These are phyloP conservation scores for Irena cyanogastra DNA, from an alignment of 2,113 vertebrate species.

Conservation along the genomic window DNA sequence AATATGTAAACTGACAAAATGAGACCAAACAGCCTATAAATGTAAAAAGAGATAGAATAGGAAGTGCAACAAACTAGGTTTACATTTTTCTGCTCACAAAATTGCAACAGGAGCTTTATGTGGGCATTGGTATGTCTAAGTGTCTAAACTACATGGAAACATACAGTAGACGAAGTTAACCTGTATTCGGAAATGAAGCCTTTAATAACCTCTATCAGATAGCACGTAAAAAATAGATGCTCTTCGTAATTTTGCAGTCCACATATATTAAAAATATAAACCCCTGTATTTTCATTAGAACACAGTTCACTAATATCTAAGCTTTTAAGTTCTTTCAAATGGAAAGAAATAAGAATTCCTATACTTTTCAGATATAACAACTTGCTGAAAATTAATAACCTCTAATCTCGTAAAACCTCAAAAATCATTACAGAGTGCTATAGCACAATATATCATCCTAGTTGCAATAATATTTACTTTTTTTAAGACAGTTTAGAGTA, in stretches of 20 bases:
- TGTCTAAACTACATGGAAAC: neutral
- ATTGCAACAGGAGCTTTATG: neutral
- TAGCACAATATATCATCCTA: neutral
- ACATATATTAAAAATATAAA: neutral
- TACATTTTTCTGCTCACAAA: neutral
- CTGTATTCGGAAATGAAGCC: neutral
- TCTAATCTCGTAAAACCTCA: neutral
- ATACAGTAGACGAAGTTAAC: neutral
- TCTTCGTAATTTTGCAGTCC: neutral
- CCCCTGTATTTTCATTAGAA: neutral
- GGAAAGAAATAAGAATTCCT: neutral
- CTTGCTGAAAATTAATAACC: neutral
- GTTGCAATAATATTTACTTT: neutral
- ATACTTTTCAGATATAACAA: neutral
- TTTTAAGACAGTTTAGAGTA: neutral
- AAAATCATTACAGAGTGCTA: neutral
- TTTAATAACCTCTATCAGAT: neutral
- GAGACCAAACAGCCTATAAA: neutral
- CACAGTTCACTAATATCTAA: neutral
- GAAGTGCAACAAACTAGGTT: neutral
- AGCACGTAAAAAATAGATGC: neutral
- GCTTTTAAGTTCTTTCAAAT: neutral
- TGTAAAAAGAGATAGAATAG: neutral
- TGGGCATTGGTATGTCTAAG: neutral
- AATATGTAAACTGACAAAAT: neutral